Evolutionary conservation across 2,113 vertebrate species (phyloP).

Genomic region (Galeopterus variegatus): DNA sequence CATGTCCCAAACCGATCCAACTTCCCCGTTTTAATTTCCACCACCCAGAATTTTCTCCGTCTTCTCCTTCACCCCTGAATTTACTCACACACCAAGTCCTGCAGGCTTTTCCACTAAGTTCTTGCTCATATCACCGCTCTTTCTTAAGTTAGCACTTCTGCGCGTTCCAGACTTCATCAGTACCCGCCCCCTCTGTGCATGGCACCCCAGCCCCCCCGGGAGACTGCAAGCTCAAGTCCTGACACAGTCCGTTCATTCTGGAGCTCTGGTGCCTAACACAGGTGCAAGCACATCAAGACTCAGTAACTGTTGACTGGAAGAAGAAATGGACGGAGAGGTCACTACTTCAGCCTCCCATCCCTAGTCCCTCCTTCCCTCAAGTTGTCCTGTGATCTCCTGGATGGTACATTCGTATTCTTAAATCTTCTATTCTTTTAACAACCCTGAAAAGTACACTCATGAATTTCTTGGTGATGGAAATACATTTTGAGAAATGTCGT

Average conservation of each 20-base stretch:
- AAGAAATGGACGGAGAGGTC: background rate
- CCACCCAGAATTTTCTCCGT: background rate
- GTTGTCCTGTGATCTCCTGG: background rate
- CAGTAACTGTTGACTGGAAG: background rate
- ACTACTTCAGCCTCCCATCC: background rate
- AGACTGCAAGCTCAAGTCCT: background rate
- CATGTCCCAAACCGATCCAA: background rate
- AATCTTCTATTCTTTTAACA: background rate
- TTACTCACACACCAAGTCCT: background rate
- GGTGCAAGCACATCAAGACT: background rate
- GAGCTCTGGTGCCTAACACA: background rate
- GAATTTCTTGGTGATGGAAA: too few species aligned
- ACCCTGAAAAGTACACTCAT: background rate
- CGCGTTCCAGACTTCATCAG: background rate
- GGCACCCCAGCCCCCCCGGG: background rate
- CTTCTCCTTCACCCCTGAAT: background rate
- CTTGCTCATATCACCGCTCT: background rate
- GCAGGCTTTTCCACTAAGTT: background rate
- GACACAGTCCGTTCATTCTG: background rate
- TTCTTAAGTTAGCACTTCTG: background rate
- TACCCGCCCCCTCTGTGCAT: too few species aligned
- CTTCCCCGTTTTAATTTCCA: background rate
- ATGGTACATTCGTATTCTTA: background rate
- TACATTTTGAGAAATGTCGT: too few species aligned
- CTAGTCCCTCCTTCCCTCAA: background rate